Base-by-base conservation (phyloP, 2,888 invertebrate species). In the Melieria crassipennis region DNA sequence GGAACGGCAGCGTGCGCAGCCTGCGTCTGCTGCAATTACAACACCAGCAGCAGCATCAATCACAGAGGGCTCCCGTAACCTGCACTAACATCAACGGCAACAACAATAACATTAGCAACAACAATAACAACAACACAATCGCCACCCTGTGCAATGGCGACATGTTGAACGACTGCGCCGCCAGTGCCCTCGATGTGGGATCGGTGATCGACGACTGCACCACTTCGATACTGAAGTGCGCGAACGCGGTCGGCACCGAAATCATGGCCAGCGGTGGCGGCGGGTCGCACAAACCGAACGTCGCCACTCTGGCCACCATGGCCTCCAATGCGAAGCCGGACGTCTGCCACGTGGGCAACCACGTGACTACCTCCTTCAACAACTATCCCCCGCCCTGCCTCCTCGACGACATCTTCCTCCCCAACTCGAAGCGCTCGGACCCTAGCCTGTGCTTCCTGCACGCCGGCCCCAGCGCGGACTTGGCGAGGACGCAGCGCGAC, bases 181-280 rank as follows among this genome's bases (percentile, higher is more conserved):
- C 79, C 56, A 77, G 78, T 63, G 78, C 75, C 60, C 76, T 79
- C 69, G 75, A 79, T 60, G 80, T 80, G 69, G 78, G 79, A 69
- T 77, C 80, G 61, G 80, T 85, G 72, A 76, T 86, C 61, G 87
- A 86, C 71, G 87, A 86, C 68, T 86, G 86, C 78, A 79, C 86
- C 50, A 83, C 83, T 52, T 85, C 85, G 57, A 81, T 86, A 78
- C 78, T 86, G 64, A 84, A 86, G 77, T 86, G 86, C 78, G 82
- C 86, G 72, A 83, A 81, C 72, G 78, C 71, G 42, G 78, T 80
- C 16, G 81, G 82, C 70, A 76, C 79, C 3, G 78, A 79, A 69
- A 71, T 80, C 13, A 70, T 74, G 69, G 74, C 76, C 69, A 70
- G 74, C 68, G 69, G 73, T 57, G 70, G 67, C 65, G 72, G 73